Conservation (phyloP, 2,888 invertebrate genomes). For the Listrodromus nycthemerus region DNA sequence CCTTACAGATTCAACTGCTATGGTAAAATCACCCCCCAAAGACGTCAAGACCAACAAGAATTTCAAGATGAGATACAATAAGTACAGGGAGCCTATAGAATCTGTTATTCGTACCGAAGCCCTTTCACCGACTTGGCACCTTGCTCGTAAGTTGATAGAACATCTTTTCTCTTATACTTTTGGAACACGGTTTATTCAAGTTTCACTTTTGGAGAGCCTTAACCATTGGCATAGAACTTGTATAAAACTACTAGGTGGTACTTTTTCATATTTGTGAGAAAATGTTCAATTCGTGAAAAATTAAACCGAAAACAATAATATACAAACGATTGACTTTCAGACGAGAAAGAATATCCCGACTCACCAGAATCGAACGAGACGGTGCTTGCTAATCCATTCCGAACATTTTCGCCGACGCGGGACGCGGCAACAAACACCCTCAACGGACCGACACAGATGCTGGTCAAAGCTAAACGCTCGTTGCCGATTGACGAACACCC, state of each 20-base stretch:
- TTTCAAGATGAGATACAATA: slow-evolving; percentile 80
- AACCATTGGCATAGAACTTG: too few relatives aligned
- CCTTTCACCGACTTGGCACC: slow-evolving; percentile 80
- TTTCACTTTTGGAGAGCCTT: too few relatives aligned
- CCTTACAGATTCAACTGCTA: slow-evolving; percentile 74
- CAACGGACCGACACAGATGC: slow-evolving; percentile 71
- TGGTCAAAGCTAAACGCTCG: slow-evolving; percentile 74
- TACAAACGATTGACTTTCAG: slow-evolving; percentile 62
- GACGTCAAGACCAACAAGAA: slow-evolving; percentile 82
- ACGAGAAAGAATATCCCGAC: slow-evolving; percentile 81
- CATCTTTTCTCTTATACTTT: neutral
- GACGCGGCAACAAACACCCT: slow-evolving; percentile 81
- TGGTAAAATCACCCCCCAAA: slow-evolving; percentile 81
- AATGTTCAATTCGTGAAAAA: too few relatives aligned
- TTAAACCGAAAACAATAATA: neutral
- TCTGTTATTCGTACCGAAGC: slow-evolving; percentile 79
- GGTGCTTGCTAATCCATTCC: slow-evolving; percentile 79
- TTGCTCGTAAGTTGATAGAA: slow-evolving; percentile 73
- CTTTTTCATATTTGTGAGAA: too few relatives aligned
- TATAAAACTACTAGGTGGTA: too few relatives aligned
- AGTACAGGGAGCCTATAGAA: slow-evolving; percentile 79
- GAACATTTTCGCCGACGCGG: slow-evolving; percentile 81
- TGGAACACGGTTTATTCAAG: too few relatives aligned
- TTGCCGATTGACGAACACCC: slow-evolving; percentile 74
- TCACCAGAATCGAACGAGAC: slow-evolving; percentile 83